Percentiles rank a stretch among this genome's conserved stretches.
Conservation (phyloP, 1,140 invertebrate species). For the Drosophila ohnishii region DNA sequence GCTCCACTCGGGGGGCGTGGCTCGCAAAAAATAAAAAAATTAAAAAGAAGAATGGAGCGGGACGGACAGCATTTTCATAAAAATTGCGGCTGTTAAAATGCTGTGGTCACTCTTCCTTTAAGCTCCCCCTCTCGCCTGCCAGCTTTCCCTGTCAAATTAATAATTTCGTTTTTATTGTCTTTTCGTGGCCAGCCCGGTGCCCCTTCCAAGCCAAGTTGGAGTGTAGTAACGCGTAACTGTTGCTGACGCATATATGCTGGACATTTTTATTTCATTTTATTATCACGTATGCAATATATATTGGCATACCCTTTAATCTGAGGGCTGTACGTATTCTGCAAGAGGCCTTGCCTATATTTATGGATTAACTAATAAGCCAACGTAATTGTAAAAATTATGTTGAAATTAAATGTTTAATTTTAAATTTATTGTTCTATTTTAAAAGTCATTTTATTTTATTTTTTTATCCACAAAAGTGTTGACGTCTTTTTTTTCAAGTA, state of each 20-base stretch:
- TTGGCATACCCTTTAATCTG: conserved; percentile 41
- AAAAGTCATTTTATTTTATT: too few species aligned
- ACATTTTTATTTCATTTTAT: conserved; percentile 75
- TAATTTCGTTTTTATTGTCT: conserved; percentile 80
- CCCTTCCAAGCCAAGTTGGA: conserved; percentile 30
- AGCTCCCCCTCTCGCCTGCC: conserved; percentile 5
- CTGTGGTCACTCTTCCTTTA: conserved; percentile 62
- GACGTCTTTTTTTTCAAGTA: too few species aligned
- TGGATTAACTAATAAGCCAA: not conserved
- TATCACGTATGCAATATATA: conserved; percentile 59
- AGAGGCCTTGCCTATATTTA: not conserved
- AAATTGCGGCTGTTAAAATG: conserved; percentile 73
- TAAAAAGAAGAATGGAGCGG: conserved; percentile 14
- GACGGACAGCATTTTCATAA: conserved; percentile 62
- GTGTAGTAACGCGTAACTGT: conserved; percentile 73
- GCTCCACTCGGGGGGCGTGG: conserved; percentile 52
- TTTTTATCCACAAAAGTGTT: too few species aligned
- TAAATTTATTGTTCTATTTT: too few species aligned
- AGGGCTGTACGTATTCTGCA: not conserved
- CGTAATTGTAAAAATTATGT: not conserved
- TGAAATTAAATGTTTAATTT: too few species aligned
- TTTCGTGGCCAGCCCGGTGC: conserved; percentile 32
- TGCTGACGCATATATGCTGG: conserved; percentile 75
- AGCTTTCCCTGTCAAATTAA: conserved; percentile 62
- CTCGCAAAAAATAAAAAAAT: conserved; percentile 43